Conservation (phyloP, 2,888 invertebrate genomes). For the Perizoma affinitatum region DNA sequence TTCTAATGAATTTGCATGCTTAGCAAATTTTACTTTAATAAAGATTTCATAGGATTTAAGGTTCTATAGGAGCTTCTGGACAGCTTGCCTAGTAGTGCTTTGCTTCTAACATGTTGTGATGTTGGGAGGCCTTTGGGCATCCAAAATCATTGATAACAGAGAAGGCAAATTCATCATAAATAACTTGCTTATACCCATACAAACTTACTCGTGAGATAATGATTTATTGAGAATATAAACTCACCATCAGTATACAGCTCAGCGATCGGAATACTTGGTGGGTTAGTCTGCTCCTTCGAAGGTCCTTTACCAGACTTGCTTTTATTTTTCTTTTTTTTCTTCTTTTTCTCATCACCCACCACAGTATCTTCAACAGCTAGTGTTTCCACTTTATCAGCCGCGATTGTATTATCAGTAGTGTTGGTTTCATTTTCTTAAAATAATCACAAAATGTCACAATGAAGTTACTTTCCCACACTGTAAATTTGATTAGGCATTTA, state of each 20-base stretch:
- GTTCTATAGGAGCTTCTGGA: too few relatives aligned
- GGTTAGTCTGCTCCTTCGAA: slow-evolving; percentile 88
- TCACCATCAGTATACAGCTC: slow-evolving; percentile 93
- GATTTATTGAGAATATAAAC: slow-evolving; percentile 21
- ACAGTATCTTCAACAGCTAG: slow-evolving; percentile 72
- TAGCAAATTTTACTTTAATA: too few relatives aligned
- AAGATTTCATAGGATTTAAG: too few relatives aligned
- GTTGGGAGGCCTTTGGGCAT: too few relatives aligned
- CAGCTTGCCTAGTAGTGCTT: too few relatives aligned
- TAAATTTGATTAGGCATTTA: slow-evolving; percentile 12
- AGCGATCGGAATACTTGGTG: slow-evolving; percentile 93
- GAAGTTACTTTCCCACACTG: slow-evolving; percentile 22
- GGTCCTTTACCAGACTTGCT: slow-evolving; percentile 76
- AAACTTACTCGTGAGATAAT: too few relatives aligned
- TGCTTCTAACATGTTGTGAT: too few relatives aligned
- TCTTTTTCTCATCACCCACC: slow-evolving; percentile 84
- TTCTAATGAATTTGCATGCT: too few relatives aligned
- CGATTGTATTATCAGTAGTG: slow-evolving; percentile 48
- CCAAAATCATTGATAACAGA: too few relatives aligned
- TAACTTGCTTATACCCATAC: too few relatives aligned
- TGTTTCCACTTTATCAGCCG: slow-evolving; percentile 60
- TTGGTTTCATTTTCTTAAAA: slow-evolving; percentile 41
- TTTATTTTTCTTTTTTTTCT: slow-evolving; percentile 88
- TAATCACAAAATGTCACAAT: slow-evolving; percentile 21
- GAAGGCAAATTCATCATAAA: too few relatives aligned